Base-by-base conservation (phyloP, 1,140 invertebrate genomes). In the Diorhabda carinulata region DNA sequence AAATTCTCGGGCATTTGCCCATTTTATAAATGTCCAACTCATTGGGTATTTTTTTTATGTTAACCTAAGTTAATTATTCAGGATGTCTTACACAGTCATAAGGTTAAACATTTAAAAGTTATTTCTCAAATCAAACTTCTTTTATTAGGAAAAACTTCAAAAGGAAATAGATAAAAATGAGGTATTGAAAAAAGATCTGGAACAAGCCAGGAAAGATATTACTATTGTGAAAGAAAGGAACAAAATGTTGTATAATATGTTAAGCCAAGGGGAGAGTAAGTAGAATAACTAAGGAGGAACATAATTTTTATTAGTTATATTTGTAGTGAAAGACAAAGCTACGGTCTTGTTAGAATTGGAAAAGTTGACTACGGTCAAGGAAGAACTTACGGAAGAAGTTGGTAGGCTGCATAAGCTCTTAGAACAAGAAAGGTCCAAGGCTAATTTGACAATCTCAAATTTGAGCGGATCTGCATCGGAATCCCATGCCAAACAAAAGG, bases 181-280 rank as follows among this genome's bases (percentile, higher is more conserved):
- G 65, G 76, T 82, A 45, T 80, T 93, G 25, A 85, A 82, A 72
- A 82, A 85, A 73, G 87, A 90, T 79, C 80, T 92, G 40, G 82
- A 85, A 47, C 83, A 78, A 63, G 78, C 91, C 60, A 89, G 88
- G 76, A 83, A 86, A 69, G 90, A 93, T 77, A 83, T 93, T 9
- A 81, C 86, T 40, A 85, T 87, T 80, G 90, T 92, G 2, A 93
- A 92, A 79, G 85, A 86, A 64, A 87, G 91, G 76, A 93, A 92
- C 81, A 91, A 89, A 79, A 91, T 90, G 70, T 80, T 94, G 2
- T 92, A 88, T 82, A 87, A 87, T 75, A 91, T 92, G 78, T 81
- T 93, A 68, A 86, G 86, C n/a, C 87, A 90, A 73, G 90, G 90
- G 63, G 91, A 93, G 86, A 92, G 91, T 92, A 84, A 87, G 87